Base-by-base conservation (phyloP, 2,888 invertebrate species). In the Chrysolina oricalcia region DNA sequence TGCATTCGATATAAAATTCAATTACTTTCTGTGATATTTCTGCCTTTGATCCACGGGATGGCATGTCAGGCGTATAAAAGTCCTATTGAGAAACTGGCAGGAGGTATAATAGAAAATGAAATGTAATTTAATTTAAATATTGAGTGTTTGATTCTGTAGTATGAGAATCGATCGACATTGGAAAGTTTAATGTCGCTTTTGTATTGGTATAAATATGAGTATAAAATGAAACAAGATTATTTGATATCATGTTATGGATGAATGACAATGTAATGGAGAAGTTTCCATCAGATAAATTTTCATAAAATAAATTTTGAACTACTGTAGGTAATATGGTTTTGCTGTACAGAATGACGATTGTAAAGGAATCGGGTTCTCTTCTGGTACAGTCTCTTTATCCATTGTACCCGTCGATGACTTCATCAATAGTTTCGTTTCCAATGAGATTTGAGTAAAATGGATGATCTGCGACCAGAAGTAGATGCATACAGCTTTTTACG, bases 61-160 rank as follows among this genome's bases (percentile, higher is more conserved):
- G 53, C 71, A 73, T 73, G 67, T 75, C 73, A 75, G 66, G 74
- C 70, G 68, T 70, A 56, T 62, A 69, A 78, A 77, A 75, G 76
- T 76, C 73, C 78, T 69, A 81, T 83, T 79, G 73, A 73, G 80
- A 82, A 80, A 73, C 71, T 81, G 78, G 80, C 83, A 74, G 84
- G 84, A 78, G 83, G 83, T 79, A 82, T 82, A 83, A 83, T 83
- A 79, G 81, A 79, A 81, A 80, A 81, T 79, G 80, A 78, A 81
- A 79, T 73, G 82, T 82, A 81, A 83, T 84, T 81, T 81, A 82
- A 83, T 84, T 84, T 82, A 80, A 84, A 83, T 82, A 77, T 80
- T 82, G 81, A 80, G 80, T 81, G 78, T 82, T 82, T 82, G 81
- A 82, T 80, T 82, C 70, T 75, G 77, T 74, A 81, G 76, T 68